Evolutionary conservation across 2,113 vertebrate species (phyloP), one percentile per base, ranked within the genome.

Genomic region (Charadrius vociferus): DNA sequence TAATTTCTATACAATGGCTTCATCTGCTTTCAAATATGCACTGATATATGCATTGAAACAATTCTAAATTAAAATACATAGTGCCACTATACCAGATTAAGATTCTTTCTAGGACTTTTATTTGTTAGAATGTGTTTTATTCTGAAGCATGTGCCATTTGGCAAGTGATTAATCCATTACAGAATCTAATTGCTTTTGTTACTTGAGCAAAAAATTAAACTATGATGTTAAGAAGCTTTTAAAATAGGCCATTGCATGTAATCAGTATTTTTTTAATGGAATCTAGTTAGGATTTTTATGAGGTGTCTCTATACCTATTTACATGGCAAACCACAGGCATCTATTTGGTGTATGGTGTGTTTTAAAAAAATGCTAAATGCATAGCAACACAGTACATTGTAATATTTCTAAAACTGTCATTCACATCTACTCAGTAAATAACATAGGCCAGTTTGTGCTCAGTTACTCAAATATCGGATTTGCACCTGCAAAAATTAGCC

Each of bases 121-220:
- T 61, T 88, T 91, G 55, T 70, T 81, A 85, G 29, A 92, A 73
- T 9, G 6, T 45, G 26, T 65, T 92, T 85, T n/a, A 70, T 65
- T 93, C 65, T 93, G 67, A 90, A 88, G 63, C 7, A 55, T 8
- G 32, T 36, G 32, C 14, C 71, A 90, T 66, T 79, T 86, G n/a
- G 75, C 21, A 95, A 95, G 43, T 65, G 61, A 95, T 91, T 84
- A 95, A 70, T 63, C 43, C 47, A 81, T 79, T 95, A 95, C 13
- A 95, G 52, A 92, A 84, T 55, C 47, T 43, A 74, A 95, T 21
- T 68, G 77, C 7, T 79, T 95, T 86, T 91, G 32, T 81, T 71
- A 78, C 30, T 88, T n/a, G 18, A 81, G 55, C 53, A 82, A 93
- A 67, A 61, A 34, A n/a, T 0, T 21, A n/a, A 77, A 66, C 32